These are phyloP conservation scores for Premnoplex brunnescens DNA, from an alignment of 2,797 vertebrate genomes.

Conservation along the genomic window DNA sequence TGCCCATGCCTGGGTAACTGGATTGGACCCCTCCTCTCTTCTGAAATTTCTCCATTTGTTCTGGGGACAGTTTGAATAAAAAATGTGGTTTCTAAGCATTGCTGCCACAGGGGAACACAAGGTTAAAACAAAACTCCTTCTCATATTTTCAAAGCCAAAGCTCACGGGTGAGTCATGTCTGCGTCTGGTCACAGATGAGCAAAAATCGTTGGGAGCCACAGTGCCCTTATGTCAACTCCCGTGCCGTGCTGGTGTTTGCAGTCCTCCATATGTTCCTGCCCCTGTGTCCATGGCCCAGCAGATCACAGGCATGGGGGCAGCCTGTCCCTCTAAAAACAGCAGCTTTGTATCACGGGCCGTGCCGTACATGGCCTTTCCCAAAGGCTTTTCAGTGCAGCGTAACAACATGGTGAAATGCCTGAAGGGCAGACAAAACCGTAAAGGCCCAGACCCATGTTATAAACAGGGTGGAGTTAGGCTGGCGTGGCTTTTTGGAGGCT, in stretches of 20 bases:
- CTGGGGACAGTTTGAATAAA: neutral
- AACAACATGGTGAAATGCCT: neutral
- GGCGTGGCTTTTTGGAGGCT: neutral
- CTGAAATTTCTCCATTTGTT: neutral
- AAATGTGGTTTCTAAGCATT: neutral
- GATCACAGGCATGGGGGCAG: neutral
- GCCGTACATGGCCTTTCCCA: neutral
- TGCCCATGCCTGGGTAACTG: neutral
- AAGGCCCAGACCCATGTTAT: neutral
- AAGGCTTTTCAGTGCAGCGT: neutral
- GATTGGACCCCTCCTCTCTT: neutral
- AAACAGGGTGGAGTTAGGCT: neutral
- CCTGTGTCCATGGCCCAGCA: neutral
- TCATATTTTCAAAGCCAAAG: conserved; percentile 14
- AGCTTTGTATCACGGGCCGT: neutral
- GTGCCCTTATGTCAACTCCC: neutral
- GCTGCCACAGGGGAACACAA: neutral
- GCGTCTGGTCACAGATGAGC: neutral
- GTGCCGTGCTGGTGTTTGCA: neutral
- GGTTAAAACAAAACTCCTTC: conserved; percentile 13
- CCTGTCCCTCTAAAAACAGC: neutral
- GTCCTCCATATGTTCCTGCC: neutral
- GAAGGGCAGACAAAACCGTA: neutral
- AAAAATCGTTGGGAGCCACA: neutral
- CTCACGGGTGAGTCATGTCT: neutral